Base-by-base conservation (phyloP, 2,113 vertebrate genomes). In the Dromiciops gliroides region DNA sequence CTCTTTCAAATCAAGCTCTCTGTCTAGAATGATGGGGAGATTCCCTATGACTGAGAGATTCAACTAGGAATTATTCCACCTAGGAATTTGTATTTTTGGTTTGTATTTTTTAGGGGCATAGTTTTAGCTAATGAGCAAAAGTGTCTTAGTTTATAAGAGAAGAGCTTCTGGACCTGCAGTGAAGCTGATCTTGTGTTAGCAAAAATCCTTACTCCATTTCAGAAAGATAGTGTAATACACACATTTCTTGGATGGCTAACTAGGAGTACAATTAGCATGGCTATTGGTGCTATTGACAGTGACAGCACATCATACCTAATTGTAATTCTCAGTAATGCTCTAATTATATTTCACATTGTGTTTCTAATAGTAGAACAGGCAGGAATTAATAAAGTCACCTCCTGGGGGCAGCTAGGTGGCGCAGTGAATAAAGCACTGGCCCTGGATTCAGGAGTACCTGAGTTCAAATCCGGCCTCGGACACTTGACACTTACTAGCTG, bases 321-420 rank as follows among this genome's bases (percentile, higher is more conserved):
- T 95, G 89, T 95, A 97, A 97, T 95, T 93, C 93, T 94, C 93
- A 95, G 91, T 97, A 97, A 96, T 95, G 94, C 93, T 94, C 48
- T 89, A 92, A 93, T 96, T 96, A 50, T 97, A 51, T 97, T 96
- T 93, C 90, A 90, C 95, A 92, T 92, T 88, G 94, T 92, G 50
- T 95, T 97, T 96, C 91, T 95, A 89, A 94, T 92, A 97, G 96
- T 92, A 96, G 95, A 47, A 37, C 28, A 5, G 25, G 25, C 44
- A 8, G 16, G 25, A 92, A 94, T 95, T 96, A 96, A 94, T 90
- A 91, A 90, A 96, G 90, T 91, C 94, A 56, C 94, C 94, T 97
- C 95, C 89, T n/a, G n/a, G n/a, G n/a, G n/a, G n/a, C n/a, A n/a
- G n/a, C n/a, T n/a, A n/a, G n/a, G n/a, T n/a, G n/a, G n/a, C n/a